Base-by-base conservation (phyloP, 2,113 vertebrate genomes). In the Pterocles gutturalis region DNA sequence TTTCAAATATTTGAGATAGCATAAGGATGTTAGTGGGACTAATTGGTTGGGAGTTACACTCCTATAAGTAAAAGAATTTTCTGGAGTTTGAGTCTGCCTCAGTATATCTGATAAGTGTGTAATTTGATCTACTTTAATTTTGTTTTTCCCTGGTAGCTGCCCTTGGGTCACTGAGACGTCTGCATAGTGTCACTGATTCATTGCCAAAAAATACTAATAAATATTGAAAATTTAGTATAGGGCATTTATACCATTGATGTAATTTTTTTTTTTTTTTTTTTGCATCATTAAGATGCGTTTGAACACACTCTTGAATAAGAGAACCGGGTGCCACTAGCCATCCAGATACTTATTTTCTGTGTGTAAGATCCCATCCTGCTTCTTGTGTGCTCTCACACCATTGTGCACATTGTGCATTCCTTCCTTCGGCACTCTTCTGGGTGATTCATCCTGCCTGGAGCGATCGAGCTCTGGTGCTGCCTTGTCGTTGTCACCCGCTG, bases 381-480 rank as follows among this genome's bases (percentile, higher is more conserved):
- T 6, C 43, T 26, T 21, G 28, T 10, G 19, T 5, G 16, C 10
- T 15, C 17, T n/a, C 60, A 53, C 41, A 3, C 18, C 11, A 1
- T 3, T 22, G 48, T 25, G 28, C 61, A 5, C 1, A 0, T 8
- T 12, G 46, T 34, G 28, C 1, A 0, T 22, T 18, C 24, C 61
- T 49, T 49, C 49, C 69, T 38, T 46, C 5, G 62, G 87, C n/a
- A 0, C 14, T 38, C 24, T 3, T 8, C 53, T 7, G 16, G 5
- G 33, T 24, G 51, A 9, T 38, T 61, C 34, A 31, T 36, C 24
- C 36, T 54, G 75, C 65, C 58, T 28, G 58, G 26, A 45, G 78
- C 1, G 43, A n/a, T 24, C 2, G 4, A 66, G 75, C 62, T 48
- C 66, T 72, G 82, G 3, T 22, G 61, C 66, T 90, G 93, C 80